Percentiles rank a stretch among this genome's conserved stretches.
These are phyloP conservation scores for Tupiocoris notatus DNA, from an alignment of 2,888 invertebrate genomes.

Conservation along the genomic window DNA sequence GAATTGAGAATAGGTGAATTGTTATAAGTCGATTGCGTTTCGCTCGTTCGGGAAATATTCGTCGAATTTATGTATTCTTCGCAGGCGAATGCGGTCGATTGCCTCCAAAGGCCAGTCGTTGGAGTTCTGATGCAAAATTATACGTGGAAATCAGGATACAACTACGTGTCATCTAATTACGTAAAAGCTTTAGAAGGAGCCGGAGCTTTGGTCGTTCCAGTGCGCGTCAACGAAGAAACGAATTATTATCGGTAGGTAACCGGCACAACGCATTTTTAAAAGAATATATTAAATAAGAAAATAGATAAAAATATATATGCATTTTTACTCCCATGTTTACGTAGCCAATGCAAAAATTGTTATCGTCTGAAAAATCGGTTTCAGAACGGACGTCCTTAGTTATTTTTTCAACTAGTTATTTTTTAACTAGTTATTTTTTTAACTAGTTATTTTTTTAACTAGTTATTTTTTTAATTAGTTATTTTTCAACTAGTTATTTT, in stretches of 20 bases:
- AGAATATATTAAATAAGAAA: conserved; percentile 64
- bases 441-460: no score
- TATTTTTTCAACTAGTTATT: no score
- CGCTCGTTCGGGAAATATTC: no score
- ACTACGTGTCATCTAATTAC: conserved; percentile 75
- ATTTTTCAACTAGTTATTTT: no score
- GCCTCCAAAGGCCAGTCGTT: conserved; percentile 55
- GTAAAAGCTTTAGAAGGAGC: conserved; percentile 83
- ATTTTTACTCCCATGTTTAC: no score
- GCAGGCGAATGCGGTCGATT: background rate
- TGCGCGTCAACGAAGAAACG: conserved; percentile 53
- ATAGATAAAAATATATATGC: background rate
- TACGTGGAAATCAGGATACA: conserved; percentile 24
- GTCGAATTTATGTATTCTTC: no score
- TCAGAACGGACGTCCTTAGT: no score
- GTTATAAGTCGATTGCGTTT: no score
- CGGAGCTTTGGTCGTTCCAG: conserved; percentile 83
- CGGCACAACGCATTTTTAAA: conserved; percentile 65
- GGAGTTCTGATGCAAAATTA: conserved; percentile 76
- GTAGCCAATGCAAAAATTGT: no score
- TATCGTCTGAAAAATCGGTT: background rate
- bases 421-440: no score
- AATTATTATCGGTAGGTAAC: conserved; percentile 60
- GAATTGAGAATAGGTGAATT: no score
- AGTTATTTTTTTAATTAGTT: no score